Conservation (phyloP, 2,888 invertebrate genomes). For the Diloba caeruleocephala region DNA sequence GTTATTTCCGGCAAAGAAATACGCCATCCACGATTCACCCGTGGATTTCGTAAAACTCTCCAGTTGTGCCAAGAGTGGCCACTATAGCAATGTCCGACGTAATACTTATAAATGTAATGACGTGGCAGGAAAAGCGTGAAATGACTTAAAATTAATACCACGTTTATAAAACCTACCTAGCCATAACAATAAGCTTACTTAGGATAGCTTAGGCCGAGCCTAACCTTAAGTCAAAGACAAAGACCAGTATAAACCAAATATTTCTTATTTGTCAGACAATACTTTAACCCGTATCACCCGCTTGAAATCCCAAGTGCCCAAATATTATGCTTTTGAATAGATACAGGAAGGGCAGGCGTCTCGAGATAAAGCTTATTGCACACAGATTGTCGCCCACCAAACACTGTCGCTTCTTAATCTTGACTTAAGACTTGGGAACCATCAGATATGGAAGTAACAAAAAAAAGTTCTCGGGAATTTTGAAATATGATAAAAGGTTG, state of each 20-base stretch:
- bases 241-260: slow-evolving; percentile 31
- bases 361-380: slow-evolving; percentile 66
- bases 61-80: too few species aligned
- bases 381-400: slow-evolving; percentile 68
- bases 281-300: slow-evolving; percentile 43
- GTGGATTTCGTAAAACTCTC: too few species aligned
- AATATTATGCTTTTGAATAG: slow-evolving; percentile 75
- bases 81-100: too few species aligned
- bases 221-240: background rate
- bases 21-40: too few species aligned
- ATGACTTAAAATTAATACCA: too few species aligned
- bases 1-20: too few species aligned
- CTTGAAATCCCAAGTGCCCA: slow-evolving; percentile 65
- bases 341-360: slow-evolving; percentile 63
- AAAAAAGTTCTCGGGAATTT: slow-evolving; percentile 42
- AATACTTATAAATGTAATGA: too few species aligned
- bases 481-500: slow-evolving; percentile 28
- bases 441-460: slow-evolving; percentile 39
- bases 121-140: too few species aligned
- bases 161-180: too few species aligned
- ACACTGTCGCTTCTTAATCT: slow-evolving; percentile 71
- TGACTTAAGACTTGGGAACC: slow-evolving; percentile 53
- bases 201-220: too few species aligned
- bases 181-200: too few species aligned
- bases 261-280: slow-evolving; percentile 42